phyloP scores from a whole-genome alignment of 92 coral and sea anemone species.

The Nematostella vectensis region DNA sequence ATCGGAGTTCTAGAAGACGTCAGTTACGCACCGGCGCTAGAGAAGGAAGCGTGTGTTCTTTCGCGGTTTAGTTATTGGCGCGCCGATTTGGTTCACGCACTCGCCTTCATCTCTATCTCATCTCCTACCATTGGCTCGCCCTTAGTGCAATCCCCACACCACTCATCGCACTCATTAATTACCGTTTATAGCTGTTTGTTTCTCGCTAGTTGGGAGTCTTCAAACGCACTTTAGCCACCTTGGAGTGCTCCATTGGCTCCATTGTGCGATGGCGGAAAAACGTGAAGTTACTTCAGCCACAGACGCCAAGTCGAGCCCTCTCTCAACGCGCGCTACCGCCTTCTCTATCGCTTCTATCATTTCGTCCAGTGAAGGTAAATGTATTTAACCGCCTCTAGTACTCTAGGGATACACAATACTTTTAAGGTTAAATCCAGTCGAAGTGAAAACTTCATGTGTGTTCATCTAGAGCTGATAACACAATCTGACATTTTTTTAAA shows the following conservation, averaged over 20 bases:
- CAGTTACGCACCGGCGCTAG: background rate
- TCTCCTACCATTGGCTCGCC: slow-evolving; percentile 58
- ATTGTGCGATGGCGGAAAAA: slow-evolving; percentile 36
- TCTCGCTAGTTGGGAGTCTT: too few species aligned
- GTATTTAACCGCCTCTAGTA: background rate
- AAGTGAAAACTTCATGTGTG: too few species aligned
- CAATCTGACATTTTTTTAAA: too few species aligned
- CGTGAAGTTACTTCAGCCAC: slow-evolving; percentile 4
- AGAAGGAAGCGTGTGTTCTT: too few species aligned
- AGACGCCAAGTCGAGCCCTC: slow-evolving; percentile 30
- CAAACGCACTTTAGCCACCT: too few species aligned
- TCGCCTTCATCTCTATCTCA: slow-evolving; percentile 5
- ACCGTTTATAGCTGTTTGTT: slow-evolving; percentile 67
- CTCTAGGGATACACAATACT: too few species aligned
- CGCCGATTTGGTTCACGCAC: too few species aligned
- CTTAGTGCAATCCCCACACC: slow-evolving; percentile 50
- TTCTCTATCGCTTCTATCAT: slow-evolving; percentile 89
- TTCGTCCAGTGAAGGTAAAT: slow-evolving; percentile 28
- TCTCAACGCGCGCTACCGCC: slow-evolving; percentile 88
- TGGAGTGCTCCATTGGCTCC: too few species aligned
- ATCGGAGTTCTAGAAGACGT: too few species aligned
- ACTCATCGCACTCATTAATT: slow-evolving; percentile 64
- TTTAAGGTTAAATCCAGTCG: too few species aligned
- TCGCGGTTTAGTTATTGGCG: too few species aligned
- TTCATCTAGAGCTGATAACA: too few species aligned